Evolutionary conservation across 2,113 vertebrate genomes (phyloP).

Genomic region (Beaufortia kweichowensis): DNA sequence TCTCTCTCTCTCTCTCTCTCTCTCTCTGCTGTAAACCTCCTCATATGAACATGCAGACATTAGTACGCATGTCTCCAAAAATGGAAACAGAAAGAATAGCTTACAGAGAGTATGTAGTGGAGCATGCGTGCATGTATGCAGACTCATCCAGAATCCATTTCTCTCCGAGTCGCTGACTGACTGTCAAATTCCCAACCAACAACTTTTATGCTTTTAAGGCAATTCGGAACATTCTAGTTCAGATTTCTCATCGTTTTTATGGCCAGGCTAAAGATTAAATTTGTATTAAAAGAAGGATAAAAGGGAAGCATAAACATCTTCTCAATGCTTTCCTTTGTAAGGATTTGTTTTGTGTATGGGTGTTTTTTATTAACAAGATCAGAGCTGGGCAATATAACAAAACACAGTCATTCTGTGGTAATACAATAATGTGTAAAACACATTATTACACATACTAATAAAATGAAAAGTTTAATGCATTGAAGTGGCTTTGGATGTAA

Average conservation of each 20-base stretch:
- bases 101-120: constrained; percentile 30
- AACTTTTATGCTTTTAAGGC: constrained; percentile 40
- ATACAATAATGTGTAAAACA: too few species aligned
- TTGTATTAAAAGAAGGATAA: too few species aligned
- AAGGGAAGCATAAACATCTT: too few species aligned
- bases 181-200: constrained; percentile 46
- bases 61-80: constrained; percentile 67
- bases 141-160: constrained; percentile 56
- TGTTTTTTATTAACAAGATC: too few species aligned
- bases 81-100: constrained; percentile 61
- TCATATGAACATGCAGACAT: constrained; percentile 64
- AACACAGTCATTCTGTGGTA: too few species aligned
- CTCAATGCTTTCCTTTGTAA: too few species aligned
- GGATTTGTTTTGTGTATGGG: too few species aligned
- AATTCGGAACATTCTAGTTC: constrained; percentile 30
- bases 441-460: too few species aligned
- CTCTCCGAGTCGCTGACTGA: constrained; percentile 44
- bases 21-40: constrained; percentile 56
- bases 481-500: too few species aligned
- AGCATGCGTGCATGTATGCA: constrained; percentile 60
- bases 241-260: constrained; percentile 13
- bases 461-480: too few species aligned
- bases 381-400: too few species aligned
- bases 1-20: constrained; percentile 16
- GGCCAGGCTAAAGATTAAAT: too few species aligned